Evolutionary conservation across 2,888 invertebrate genomes (phyloP).

Genomic region (Chrysolina americana): DNA sequence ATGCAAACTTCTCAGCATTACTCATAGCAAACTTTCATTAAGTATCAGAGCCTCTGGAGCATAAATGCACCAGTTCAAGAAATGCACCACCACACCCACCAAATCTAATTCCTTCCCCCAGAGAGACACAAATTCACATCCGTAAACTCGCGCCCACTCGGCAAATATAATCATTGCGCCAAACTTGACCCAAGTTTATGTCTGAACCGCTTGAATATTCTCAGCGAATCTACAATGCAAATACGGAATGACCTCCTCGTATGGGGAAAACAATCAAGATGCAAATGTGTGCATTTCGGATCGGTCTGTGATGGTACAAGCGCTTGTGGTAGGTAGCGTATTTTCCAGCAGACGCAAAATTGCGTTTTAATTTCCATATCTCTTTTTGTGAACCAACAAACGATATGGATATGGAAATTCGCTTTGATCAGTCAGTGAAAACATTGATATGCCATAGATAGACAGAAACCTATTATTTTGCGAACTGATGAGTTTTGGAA

Average conservation of each 20-base stretch:
- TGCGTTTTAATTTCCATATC: neutral
- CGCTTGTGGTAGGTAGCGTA: neutral
- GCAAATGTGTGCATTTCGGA: conserved; percentile 9
- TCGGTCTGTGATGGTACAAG: neutral
- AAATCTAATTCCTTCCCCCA: neutral
- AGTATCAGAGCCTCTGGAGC: too few relatives aligned
- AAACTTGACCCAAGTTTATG: conserved; percentile 19
- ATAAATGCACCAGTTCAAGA: too few relatives aligned
- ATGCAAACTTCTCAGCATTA: too few relatives aligned
- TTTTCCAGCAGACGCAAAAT: neutral
- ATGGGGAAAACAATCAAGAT: conserved; percentile 15
- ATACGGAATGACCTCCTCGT: conserved; percentile 4
- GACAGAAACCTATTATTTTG: too few relatives aligned
- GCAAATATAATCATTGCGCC: conserved; percentile 13
- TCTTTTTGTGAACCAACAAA: neutral
- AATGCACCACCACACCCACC: too few relatives aligned
- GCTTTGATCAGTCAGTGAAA: neutral
- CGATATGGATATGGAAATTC: too few relatives aligned
- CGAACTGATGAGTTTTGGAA: too few relatives aligned
- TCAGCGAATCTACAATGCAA: conserved; percentile 13
- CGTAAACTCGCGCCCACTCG: neutral
- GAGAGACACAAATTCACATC: neutral
- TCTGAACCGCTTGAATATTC: conserved; percentile 9
- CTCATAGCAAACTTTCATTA: too few relatives aligned
- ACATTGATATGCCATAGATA: neutral